Base-by-base conservation (phyloP, 2,797 vertebrate species). In the Darevskia mixta region DNA sequence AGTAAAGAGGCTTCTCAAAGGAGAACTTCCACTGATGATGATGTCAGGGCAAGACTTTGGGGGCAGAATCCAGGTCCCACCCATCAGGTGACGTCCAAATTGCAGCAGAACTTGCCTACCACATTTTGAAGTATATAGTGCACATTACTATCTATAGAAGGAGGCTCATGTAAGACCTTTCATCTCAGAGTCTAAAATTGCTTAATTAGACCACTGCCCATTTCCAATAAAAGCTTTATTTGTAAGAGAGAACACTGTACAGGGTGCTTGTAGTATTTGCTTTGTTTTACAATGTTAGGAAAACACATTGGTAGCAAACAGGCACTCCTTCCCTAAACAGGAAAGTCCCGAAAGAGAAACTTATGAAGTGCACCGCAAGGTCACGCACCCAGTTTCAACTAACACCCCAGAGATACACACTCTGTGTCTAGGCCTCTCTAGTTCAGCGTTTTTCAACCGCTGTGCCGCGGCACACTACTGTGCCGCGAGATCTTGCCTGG, bases 1-100 rank as follows among this genome's bases (percentile, higher is more conserved):
- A 78, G 64, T 43, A 88, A 93, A 92, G 86, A 82, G 32, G n/a
- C n/a, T 72, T 64, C 23, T 64, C 17, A 64, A 64, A 64, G 35
- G 6, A 73, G n/a, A 73, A 38, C 72, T 18, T 35, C 20, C 35
- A 32, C n/a, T 29, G 7, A 7, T 73, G 32, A 2, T 38, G 32
- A 17, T 18, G 17, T 38, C 72, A 38, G 18, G 35, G 72, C 72
- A 73, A 18, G 20, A 73, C 20, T 38, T 1, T 73, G 35, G 17
- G 4, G 18, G 20, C 17, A 38, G 32, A 17, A 35, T 8, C 20
- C 35, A 18, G 13, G 72, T 11, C 29, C 69, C 29, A n/a, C 11
- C 29, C 71, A 72, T 17, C 71, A 72, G n/a, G 32, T 32, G 10
- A 18, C 3, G 2, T 32, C 72, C 35, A 7, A 73, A 35, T 7